Evolutionary conservation across 2,888 invertebrate genomes (phyloP), one percentile per base, ranked within the genome.

Genomic region (Drosophila cracens): DNA sequence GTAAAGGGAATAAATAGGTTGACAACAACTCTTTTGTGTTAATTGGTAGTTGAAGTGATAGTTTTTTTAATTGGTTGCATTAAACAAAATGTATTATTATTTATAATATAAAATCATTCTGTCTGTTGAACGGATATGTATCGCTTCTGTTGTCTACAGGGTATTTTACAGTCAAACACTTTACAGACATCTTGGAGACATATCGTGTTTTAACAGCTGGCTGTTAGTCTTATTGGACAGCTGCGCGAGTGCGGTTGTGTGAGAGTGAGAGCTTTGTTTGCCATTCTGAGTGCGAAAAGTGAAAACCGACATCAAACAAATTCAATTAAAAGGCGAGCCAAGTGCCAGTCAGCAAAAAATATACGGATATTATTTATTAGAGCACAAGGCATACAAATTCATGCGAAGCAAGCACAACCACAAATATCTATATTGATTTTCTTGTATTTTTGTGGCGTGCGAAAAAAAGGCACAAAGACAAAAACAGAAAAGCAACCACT

Each of bases 361-460:
- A 31, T n/a, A 58, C 25, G 65, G 61, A 66, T 64, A 63, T 64
- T 70, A 72, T 57, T 79, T 64, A 64, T 76, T 66, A 61, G 54
- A 49, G 48, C 46, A 62, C 25, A 64, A 67, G 31, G 25, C 49
- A 51, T 25, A 70, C 29, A 54, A 49, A 60, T 54, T 67, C 36
- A 25, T 62, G 29, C 40, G 25, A 61, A 61, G 29, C 27, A 33
- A 49, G 29, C 34, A 31, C 38, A 66, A 40, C 49, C n/a, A n/a
- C 51, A 56, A 64, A 66, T 66, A 72, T 66, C 58, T 63, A 53
- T 87, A 87, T 87, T 87, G 83, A 87, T 87, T 87, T 87, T 84
- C 65, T 70, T 71, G 63, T 63, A 16, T 46, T 46, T 61, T 72
- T 70, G 76, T 79, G 70, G 29, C 29, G 62, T 64, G 59, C 54